A percentile compares a stretch with the other conserved stretches of the same genome.
phyloP scores from a whole-genome alignment of 2,797 vertebrate species.

The Holocentrus rufus region DNA sequence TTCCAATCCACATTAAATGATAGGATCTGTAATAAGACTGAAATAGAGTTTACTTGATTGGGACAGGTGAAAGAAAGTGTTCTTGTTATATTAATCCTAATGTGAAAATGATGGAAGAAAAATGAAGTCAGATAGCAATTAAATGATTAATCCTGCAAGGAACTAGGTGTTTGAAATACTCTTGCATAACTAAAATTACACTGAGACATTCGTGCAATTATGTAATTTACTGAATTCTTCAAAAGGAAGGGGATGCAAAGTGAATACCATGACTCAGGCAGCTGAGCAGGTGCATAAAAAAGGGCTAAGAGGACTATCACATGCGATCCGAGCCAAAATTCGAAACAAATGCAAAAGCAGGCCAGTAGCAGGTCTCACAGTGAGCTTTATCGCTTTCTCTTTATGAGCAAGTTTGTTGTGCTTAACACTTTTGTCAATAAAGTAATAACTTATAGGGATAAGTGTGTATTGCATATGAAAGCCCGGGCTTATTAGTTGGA shows the following conservation, averaged over 20 bases:
- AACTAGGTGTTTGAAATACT: conserved; percentile 15
- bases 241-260: conserved; percentile 47
- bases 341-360: conserved; percentile 53
- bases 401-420: conserved; percentile 40
- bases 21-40: conserved; percentile 75
- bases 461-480: conserved; percentile 9
- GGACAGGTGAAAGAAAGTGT: conserved; percentile 63
- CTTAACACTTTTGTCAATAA: conserved; percentile 29
- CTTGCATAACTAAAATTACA: conserved; percentile 42
- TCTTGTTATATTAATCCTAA: conserved; percentile 66
- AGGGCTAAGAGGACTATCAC: conserved; percentile 44
- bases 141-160: conserved; percentile 47
- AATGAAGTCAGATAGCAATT: conserved; percentile 53
- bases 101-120: conserved; percentile 62
- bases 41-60: conserved; percentile 56
- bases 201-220: conserved; percentile 54
- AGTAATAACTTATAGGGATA: conserved; percentile 27
- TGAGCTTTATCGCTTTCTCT: conserved; percentile 28
- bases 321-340: conserved; percentile 33
- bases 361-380: conserved; percentile 3
- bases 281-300: conserved; percentile 35
- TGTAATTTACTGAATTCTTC: conserved; percentile 57
- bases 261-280: conserved; percentile 46
- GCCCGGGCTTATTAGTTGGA: conserved; percentile 11
- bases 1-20: conserved; percentile 76